Evolutionary conservation across 2,113 vertebrate genomes (phyloP).

Genomic region (Scytalopus superciliaris): DNA sequence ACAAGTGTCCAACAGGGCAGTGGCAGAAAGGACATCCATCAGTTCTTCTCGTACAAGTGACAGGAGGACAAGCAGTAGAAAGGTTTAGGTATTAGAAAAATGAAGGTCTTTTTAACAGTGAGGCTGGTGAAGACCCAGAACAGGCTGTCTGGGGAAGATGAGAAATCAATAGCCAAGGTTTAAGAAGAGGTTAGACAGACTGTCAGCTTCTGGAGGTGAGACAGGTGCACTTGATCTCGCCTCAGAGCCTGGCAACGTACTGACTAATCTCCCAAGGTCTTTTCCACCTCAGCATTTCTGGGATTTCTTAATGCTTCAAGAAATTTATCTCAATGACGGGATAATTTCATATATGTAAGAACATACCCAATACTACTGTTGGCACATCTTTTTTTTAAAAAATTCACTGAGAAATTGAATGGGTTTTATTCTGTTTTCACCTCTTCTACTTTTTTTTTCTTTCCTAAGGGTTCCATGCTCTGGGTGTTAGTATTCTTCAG

Average conservation of each 20-base stretch:
- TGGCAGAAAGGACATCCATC: background rate
- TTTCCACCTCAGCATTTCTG: conserved; percentile 7
- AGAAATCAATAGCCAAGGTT: conserved; percentile 51
- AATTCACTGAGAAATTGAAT: background rate
- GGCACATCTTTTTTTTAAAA: background rate
- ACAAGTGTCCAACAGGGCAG: background rate
- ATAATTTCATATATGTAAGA: background rate
- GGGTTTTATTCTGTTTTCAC: background rate
- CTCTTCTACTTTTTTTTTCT: background rate
- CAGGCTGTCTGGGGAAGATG: conserved; percentile 34
- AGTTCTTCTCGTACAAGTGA: background rate
- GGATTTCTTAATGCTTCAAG: background rate
- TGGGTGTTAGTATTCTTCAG: background rate
- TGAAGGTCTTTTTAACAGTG: conserved; percentile 37
- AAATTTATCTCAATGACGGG: conserved; percentile 21
- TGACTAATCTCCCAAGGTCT: background rate
- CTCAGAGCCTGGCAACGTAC: background rate
- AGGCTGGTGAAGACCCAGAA: conserved; percentile 22
- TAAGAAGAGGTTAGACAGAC: conserved; percentile 41
- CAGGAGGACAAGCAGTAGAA: background rate
- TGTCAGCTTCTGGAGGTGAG: conserved; percentile 28
- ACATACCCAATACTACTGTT: background rate
- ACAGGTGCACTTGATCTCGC: conserved; percentile 14
- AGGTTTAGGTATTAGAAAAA: conserved; percentile 49
- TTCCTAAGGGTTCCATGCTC: background rate